Base-by-base conservation (phyloP, 2,113 vertebrate species). In the Phalacrocorax carbo region DNA sequence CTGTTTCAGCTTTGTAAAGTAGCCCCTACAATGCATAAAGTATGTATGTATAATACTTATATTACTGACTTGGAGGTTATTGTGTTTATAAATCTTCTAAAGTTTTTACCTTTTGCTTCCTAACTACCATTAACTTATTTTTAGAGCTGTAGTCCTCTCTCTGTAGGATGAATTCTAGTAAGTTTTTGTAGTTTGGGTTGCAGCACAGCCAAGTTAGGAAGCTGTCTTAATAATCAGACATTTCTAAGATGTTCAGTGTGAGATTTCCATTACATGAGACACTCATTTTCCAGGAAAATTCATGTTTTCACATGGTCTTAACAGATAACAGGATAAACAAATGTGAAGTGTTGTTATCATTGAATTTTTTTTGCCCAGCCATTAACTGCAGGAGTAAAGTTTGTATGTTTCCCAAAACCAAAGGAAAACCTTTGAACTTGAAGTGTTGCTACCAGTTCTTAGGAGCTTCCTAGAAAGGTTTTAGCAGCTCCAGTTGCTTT, bases 11-110 rank as follows among this genome's bases (percentile, higher is more conserved):
- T 85, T 80, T 90, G 32, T 76, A 44, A 90, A 81, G 26, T n/a
- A 80, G 49, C 21, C 36, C 5, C 14, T 85, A 10, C 40, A 60
- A 29, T 51, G 20, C n/a, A 38, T 0, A 0, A 61, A 82, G n/a
- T 40, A 11, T 0, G 0, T 46, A 15, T 71, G 9, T 65, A 3
- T 61, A 51, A 46, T 84, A 57, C 26, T 66, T 90, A 30, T 34
- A 23, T 87, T 87, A 30, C n/a, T n/a, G 73, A 49, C 40, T 82
- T 82, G 42, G 20, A 11, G 36, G 62, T 69, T 2, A 5, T 25
- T 70, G 1, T 29, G 36, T 86, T 82, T 65, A 15, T 57, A 90
- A 38, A 30, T 38, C 4, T 69, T 79, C 5, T 13, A 2, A 75
- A 80, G 13, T 57, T 64, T 46, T 69, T 14, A 52, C 29, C 21